phyloP scores from a whole-genome alignment of 2,888 invertebrate species.

The Machimus atricapillus region DNA sequence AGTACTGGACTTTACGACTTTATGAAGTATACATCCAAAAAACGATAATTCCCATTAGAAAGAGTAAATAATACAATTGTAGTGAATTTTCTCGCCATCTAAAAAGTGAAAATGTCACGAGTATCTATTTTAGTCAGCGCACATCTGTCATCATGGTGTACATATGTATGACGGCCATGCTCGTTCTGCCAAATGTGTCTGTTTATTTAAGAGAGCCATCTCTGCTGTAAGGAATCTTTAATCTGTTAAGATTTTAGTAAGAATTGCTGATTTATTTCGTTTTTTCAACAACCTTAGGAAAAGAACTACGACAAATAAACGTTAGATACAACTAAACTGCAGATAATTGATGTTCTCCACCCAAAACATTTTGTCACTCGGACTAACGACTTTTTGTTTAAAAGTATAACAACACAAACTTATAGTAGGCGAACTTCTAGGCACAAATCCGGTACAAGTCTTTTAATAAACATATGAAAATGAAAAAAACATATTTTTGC shows the following conservation, averaged over 20 bases:
- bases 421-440: neutral
- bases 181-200: neutral
- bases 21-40: no score
- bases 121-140: constrained; percentile 20
- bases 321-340: neutral
- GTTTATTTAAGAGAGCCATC: neutral
- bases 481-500: neutral
- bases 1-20: neutral
- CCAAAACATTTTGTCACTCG: neutral
- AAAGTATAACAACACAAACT: neutral
- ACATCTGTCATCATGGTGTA: constrained; percentile 15
- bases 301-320: neutral
- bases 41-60: neutral
- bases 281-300: neutral
- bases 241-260: neutral
- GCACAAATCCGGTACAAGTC: neutral
- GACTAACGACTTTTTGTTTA: neutral
- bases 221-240: neutral
- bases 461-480: neutral
- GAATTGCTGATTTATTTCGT: neutral
- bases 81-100: neutral
- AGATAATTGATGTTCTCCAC: constrained; percentile 9
- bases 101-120: constrained; percentile 15
- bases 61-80: neutral
- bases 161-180: constrained; percentile 23